phyloP scores from a whole-genome alignment of 2,797 vertebrate species.

The Ptychadena robeensis region DNA sequence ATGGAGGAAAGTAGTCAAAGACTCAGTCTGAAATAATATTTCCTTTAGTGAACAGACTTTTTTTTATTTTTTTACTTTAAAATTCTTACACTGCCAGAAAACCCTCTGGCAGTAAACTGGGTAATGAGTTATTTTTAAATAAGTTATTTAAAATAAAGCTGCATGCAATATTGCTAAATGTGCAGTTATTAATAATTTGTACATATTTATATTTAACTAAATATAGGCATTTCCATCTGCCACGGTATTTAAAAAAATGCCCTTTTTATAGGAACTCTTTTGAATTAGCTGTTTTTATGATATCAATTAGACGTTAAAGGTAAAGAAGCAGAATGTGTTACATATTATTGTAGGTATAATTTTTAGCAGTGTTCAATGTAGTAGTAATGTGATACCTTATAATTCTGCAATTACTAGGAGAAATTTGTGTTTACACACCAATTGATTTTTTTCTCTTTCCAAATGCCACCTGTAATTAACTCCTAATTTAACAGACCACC shows the following conservation, averaged over 20 bases:
- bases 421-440: background rate
- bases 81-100: conserved; percentile 39
- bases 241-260: background rate
- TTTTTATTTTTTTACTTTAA: conserved; percentile 30
- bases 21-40: conserved; percentile 36
- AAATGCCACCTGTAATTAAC: background rate
- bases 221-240: conserved; percentile 28
- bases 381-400: background rate
- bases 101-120: conserved; percentile 46
- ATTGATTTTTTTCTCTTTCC: background rate
- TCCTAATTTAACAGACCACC: background rate
- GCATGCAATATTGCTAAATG: conserved; percentile 40
- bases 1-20: conserved; percentile 60
- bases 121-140: conserved; percentile 58
- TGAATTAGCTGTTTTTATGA: background rate
- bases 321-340: background rate
- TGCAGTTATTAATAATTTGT: conserved; percentile 50
- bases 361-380: background rate
- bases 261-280: background rate
- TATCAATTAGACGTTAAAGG: background rate
- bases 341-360: background rate
- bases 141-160: conserved; percentile 51
- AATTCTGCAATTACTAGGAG: background rate
- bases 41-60: conserved; percentile 28
- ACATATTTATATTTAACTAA: conserved; percentile 44